Evolutionary conservation across 2,113 vertebrate genomes (phyloP).

Genomic region (Taxidea taxus): DNA sequence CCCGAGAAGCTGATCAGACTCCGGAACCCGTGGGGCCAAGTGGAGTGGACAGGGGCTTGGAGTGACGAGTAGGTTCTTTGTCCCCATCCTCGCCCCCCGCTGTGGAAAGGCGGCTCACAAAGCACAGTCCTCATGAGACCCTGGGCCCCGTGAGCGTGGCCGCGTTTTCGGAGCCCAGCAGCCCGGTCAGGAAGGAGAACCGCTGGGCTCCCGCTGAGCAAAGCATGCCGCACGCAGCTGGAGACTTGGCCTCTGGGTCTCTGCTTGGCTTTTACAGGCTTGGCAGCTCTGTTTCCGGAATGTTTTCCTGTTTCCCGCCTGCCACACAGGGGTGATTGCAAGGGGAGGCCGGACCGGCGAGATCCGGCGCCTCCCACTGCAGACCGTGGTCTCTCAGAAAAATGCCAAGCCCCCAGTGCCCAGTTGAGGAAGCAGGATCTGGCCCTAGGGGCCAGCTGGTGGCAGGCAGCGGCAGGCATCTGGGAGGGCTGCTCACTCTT

Average conservation of each 20-base stretch:
- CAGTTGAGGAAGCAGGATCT: background rate
- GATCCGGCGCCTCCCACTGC: background rate
- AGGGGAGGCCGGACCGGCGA: background rate
- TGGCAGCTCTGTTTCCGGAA: background rate
- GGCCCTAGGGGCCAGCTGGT: background rate
- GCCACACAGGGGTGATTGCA: accelerated
- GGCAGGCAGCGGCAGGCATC: background rate
- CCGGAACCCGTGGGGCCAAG: conserved; percentile 92
- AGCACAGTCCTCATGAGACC: accelerated
- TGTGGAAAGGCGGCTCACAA: accelerated
- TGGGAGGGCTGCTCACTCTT: background rate
- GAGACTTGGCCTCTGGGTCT: background rate
- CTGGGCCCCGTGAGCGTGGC: background rate
- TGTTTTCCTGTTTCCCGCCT: background rate
- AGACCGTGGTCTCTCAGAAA: background rate
- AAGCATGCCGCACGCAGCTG: background rate
- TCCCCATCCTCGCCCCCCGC: background rate
- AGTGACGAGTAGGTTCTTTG: conserved; percentile 85
- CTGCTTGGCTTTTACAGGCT: background rate
- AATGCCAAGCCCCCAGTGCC: background rate
- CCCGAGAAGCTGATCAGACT: conserved; percentile 83
- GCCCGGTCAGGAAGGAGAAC: background rate
- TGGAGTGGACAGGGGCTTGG: conserved; percentile 94
- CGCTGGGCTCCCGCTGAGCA: background rate
- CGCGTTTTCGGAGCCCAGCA: background rate